Base-by-base conservation (phyloP, 2,888 invertebrate genomes). In the Diarsia mendica region DNA sequence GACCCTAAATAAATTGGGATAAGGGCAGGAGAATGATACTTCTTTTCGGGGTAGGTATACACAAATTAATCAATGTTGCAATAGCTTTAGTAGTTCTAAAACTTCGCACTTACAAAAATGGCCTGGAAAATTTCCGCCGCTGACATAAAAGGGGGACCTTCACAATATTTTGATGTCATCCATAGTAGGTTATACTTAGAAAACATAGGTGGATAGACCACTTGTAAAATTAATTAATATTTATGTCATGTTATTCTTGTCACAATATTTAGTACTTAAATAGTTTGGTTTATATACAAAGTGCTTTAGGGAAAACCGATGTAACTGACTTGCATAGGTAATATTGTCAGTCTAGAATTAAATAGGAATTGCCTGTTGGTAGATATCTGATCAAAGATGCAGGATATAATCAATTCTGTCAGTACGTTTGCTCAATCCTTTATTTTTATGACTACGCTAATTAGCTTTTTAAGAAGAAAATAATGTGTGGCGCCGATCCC, bases 301-400 rank as follows among this genome's bases (percentile, higher is more conserved):
- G 39, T 67, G 18, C 63, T 73, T 49, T 75, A 55, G 69, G 82
- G 79, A 76, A 76, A 81, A 81, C 28, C 11, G 55, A 39, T 18
- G 51, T n/a, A 20, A 15, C 11, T 53, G 13, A 13, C 48, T 44
- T 67, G 61, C 44, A 63, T 72, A 63, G 13, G 63, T 63, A 72
- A 49, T 61, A 72, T 20, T 33, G 0, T 18, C n/a, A 15, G 15
- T 55, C 28, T 66, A 61, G 44, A 72, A 66, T 53, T 0, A 28
- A 65, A 51, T 53, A n/a, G 39, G 33, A 61, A 46, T 33, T 67
- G 15, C 51, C 23, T 51, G 46, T 18, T 13, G 46, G 10, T 13
- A 67, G 28, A 58, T 23, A 49, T 13, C 6, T 49, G 44, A 63
- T 44, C 18, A 44, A 20, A 39, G 3, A 67, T 5, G 58, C 9